Conservation (phyloP, 2,113 vertebrate species). For the Pomatorhinus ruficollis region DNA sequence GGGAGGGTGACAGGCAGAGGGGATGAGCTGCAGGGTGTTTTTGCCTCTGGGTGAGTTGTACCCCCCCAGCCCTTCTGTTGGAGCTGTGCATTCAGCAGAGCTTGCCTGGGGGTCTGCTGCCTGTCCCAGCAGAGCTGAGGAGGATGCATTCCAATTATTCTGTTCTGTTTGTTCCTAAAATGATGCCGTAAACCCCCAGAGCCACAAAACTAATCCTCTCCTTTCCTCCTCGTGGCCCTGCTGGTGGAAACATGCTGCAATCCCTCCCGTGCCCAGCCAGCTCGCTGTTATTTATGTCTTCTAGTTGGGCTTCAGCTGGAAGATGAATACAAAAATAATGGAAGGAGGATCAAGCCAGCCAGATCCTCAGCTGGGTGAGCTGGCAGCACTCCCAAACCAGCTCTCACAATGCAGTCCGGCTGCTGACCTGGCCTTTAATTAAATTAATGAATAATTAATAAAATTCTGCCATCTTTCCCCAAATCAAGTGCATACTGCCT, state of each 20-base stretch:
- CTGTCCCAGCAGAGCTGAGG: not conserved
- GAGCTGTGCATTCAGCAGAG: not conserved
- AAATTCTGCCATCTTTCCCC: not conserved
- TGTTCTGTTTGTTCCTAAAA: not conserved
- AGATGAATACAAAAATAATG: conserved; percentile 15
- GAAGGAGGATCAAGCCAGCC: not conserved
- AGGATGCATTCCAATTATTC: not conserved
- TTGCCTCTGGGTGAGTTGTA: not conserved
- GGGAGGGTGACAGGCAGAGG: not conserved
- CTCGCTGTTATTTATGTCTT: conserved; percentile 26
- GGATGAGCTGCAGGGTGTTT: not conserved
- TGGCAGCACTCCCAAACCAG: not conserved
- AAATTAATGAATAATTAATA: not conserved
- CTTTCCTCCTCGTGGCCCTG: conserved; percentile 33
- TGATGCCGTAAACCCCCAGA: not conserved
- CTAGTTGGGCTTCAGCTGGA: conserved; percentile 36
- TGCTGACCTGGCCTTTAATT: not conserved
- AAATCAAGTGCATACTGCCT: not conserved
- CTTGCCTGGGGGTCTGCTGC: not conserved
- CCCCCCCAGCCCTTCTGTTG: not conserved
- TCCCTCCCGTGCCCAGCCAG: not conserved
- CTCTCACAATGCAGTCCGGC: not conserved
- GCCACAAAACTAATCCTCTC: not conserved
- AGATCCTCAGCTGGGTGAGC: conserved; percentile 5
- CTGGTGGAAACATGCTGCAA: conserved; percentile 53